Base-by-base conservation (phyloP, 92 coral and sea anemone species). In the Paramuricea clavata region DNA sequence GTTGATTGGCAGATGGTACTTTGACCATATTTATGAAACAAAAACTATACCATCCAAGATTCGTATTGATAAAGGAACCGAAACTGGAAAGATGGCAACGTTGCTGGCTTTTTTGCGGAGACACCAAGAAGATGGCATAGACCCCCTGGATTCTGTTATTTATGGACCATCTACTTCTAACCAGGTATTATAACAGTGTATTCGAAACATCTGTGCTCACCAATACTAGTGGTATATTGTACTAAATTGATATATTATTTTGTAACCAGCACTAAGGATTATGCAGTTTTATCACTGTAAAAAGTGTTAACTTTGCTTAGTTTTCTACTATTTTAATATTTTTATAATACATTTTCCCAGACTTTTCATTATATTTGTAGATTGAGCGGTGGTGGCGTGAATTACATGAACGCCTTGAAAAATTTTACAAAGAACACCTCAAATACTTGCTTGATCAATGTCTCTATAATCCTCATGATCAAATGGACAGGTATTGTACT, bases 391-490 rank as follows among this genome's bases (percentile, higher is more conserved):
- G 91, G 91, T 83, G 91, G 89, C 78, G 77, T 35, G 86, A 89
- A 27, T 32, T 76, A 35, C 90, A 86, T 32, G 83, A 85, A 47
- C 35, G 89, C n/a, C 78, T 79, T 79, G 92, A 85, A 59, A 89
- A 89, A 71, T 80, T 50, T 74, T 89, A 75, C 44, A 85, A 89
- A 76, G 82, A 44, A 23, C 89, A 89, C 61, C 81, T 89, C 81
- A 77, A 54, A 68, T 85, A 88, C 85, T 88, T 89, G 41, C 86
- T 84, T 74, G 92, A 89, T 74, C 92, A 71, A 85, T 81, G 92
- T 31, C 81, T 77, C 62, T 89, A 84, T 89, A 83, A 83, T 84
- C 81, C 89, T 39, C 89, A 77, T 56, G 33, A 83, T 89, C 87
- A 85, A 19, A 36, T 56, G 47, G 87, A 89, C 90, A 89, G 89